Evolutionary conservation across 2,797 vertebrate species (phyloP).

Genomic region (Poeciliopsis presidionis): DNA sequence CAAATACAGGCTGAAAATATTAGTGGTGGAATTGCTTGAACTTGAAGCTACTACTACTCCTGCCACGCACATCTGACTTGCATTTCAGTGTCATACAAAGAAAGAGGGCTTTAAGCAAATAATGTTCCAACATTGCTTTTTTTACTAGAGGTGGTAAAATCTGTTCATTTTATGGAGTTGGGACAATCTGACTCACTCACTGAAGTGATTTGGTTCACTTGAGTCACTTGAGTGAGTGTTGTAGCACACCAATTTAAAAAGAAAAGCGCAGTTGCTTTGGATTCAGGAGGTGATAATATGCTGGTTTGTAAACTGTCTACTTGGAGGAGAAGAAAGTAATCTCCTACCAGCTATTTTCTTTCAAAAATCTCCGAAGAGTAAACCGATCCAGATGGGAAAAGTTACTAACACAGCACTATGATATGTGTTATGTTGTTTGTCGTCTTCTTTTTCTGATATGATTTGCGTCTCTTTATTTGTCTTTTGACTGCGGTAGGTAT

Average conservation of each 20-base stretch:
- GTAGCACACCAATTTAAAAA: constrained; percentile 1
- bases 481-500: background rate
- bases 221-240: background rate
- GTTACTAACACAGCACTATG: background rate
- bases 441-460: background rate
- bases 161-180: constrained; percentile 4
- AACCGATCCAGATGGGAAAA: background rate
- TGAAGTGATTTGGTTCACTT: constrained; percentile 2
- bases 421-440: background rate
- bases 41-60: background rate
- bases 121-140: background rate
- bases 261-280: background rate
- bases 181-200: background rate
- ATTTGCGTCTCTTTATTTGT: background rate
- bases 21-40: background rate
- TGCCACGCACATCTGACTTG: background rate
- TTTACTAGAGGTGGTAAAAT: background rate
- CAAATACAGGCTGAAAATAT: background rate
- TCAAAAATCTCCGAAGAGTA: background rate
- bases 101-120: background rate
- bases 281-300: background rate
- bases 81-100: background rate
- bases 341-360: background rate
- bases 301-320: background rate
- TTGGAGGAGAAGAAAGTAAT: background rate